Percentiles rank a stretch among this genome's conserved stretches.
Conservation (phyloP, 2,797 vertebrate genomes). For the Cynodonichthys magdalenae region DNA sequence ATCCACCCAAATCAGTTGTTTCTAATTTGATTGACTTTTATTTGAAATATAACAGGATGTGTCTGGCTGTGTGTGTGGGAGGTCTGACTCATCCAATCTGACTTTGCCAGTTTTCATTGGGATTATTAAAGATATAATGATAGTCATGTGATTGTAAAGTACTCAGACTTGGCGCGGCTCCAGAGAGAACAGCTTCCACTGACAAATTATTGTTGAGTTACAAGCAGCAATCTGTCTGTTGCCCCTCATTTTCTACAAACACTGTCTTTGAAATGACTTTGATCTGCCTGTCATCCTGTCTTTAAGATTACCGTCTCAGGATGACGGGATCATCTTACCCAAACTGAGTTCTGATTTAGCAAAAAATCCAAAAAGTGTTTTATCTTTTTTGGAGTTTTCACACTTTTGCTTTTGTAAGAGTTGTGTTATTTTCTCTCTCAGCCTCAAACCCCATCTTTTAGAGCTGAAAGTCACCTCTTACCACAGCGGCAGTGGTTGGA, state of each 20-base stretch:
- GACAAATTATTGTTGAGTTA: conserved; percentile 69
- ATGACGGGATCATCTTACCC: conserved; percentile 12
- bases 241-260: conserved; percentile 41
- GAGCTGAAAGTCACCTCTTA: conserved; percentile 16
- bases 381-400: conserved; percentile 5
- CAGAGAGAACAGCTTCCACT: conserved; percentile 51
- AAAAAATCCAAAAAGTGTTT: conserved; percentile 6
- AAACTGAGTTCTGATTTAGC: conserved; percentile 15
- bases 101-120: conserved; percentile 53
- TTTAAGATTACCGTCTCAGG: conserved; percentile 18
- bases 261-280: conserved; percentile 25
- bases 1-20: conserved; percentile 4
- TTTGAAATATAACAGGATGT: conserved; percentile 4
- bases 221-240: conserved; percentile 57
- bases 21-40: conserved; percentile 26
- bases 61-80: conserved; percentile 33
- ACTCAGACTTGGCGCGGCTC: conserved; percentile 47
- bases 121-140: conserved; percentile 68
- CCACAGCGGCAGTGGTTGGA: background rate
- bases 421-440: conserved; percentile 31
- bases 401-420: conserved; percentile 20
- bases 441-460: conserved; percentile 16
- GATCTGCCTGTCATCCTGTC: conserved; percentile 29
- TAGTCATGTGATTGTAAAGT: conserved; percentile 53
- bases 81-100: conserved; percentile 62